Conservation (phyloP, 2,888 invertebrate species). For the Agrotis segetum region DNA sequence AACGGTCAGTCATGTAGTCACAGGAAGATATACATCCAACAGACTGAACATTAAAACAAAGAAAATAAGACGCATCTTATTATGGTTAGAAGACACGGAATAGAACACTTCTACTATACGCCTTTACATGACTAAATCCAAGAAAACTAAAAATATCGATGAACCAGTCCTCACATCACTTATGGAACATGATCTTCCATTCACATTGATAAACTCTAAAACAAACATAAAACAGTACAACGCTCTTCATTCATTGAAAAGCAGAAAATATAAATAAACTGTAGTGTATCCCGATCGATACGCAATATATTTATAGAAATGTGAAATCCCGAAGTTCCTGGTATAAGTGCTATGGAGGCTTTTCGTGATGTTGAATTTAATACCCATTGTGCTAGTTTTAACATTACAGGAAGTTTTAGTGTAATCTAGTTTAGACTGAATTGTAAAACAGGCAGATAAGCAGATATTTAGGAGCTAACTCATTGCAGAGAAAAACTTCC, state of each 20-base stretch:
- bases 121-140: not conserved
- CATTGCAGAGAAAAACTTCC: not conserved
- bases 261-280: conserved; percentile 44
- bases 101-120: not conserved
- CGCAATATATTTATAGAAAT: conserved; percentile 40
- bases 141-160: conserved; percentile 40
- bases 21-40: too few relatives aligned
- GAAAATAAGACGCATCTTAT: not conserved
- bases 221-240: conserved; percentile 26
- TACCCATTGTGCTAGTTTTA: not conserved
- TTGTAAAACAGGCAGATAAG: too few relatives aligned
- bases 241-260: conserved; percentile 46
- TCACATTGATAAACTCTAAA: conserved; percentile 28
- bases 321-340: conserved; percentile 25
- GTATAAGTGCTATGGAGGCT: not conserved
- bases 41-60: not conserved
- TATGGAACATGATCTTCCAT: conserved; percentile 18
- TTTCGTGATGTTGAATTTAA: not conserved
- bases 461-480: not conserved
- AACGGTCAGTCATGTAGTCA: not conserved
- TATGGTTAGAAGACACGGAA: not conserved
- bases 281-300: conserved; percentile 39
- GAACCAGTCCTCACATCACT: conserved; percentile 1
- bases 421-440: not conserved
- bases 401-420: too few relatives aligned